A percentile compares a stretch with the other conserved stretches of the same genome.
These are phyloP conservation scores for Phytoseiulus persimilis DNA, from an alignment of 2,888 invertebrate genomes.

Conservation along the genomic window DNA sequence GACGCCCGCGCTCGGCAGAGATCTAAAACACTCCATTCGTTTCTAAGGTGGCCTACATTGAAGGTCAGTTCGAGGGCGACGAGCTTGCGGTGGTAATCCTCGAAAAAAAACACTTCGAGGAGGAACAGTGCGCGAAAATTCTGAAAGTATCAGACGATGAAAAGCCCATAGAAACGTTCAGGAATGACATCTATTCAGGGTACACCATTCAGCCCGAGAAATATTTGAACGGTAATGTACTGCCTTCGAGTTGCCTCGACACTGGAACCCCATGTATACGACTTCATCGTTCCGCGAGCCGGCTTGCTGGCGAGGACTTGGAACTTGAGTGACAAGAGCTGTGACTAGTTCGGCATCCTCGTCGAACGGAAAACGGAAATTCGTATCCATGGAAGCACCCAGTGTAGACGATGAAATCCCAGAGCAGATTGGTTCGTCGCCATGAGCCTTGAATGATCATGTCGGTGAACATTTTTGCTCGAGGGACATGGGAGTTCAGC, in stretches of 20 bases:
- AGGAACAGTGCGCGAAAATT: slow-evolving; percentile 56
- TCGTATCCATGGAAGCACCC: too few relatives aligned
- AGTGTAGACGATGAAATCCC: too few relatives aligned
- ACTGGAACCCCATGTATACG: too few relatives aligned
- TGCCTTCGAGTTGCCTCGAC: neutral
- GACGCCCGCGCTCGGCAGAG: neutral
- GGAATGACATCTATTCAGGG: slow-evolving; percentile 76
- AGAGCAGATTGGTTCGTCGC: too few relatives aligned
- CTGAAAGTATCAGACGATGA: slow-evolving; percentile 51
- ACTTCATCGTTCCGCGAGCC: too few relatives aligned
- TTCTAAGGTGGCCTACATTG: slow-evolving; percentile 41
- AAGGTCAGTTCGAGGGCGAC: slow-evolving; percentile 41
- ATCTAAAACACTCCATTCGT: neutral
- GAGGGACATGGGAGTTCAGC: too few relatives aligned
- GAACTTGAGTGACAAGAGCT: too few relatives aligned
- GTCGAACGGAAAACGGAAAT: too few relatives aligned
- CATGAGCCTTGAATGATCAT: too few relatives aligned
- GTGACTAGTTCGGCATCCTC: too few relatives aligned
- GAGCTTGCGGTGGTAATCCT: slow-evolving; percentile 61
- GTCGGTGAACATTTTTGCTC: too few relatives aligned
- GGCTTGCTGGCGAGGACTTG: too few relatives aligned
- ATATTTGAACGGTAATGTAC: slow-evolving; percentile 58
- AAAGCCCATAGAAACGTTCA: slow-evolving; percentile 59
- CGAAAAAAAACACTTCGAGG: slow-evolving; percentile 71
- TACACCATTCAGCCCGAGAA: slow-evolving; percentile 63